Base-by-base conservation (phyloP, 2,888 invertebrate species). In the Rhagophthalmus giganteus region DNA sequence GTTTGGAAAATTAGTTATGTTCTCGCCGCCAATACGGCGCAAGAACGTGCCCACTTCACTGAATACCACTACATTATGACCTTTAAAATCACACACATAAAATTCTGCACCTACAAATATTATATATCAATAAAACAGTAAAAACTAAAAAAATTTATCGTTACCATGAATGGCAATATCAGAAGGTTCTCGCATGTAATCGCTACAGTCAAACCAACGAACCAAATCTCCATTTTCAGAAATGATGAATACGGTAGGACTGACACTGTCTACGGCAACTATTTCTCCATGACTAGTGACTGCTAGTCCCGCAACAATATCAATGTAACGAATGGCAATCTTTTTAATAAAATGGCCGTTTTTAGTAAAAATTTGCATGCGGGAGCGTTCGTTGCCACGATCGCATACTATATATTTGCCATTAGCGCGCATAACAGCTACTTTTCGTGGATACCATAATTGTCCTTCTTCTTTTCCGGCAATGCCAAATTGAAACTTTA, bases 51-150 rank as follows among this genome's bases (percentile, higher is more conserved):
- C 96, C 58, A 91, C 90, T 72, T 94, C 94, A 72, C 88, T 91
- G 74, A 95, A 95, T 34, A 96, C 95, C 14, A 95, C 95, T 41
- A 96, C 95, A 76, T 95, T 95, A 78, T 96, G 96, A 40, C 95
- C 96, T 77, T 97, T 97, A 76, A 96, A 97, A 77, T 97, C 96
- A 76, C 96, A 97, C 53, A 97, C 94, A 77, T 92, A 97, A 75
- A 92, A 94, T 75, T 92, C 91, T 72, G 88, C 89, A 67, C 90
- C 91, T 91, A 74, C 14, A 73, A 72, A 31, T 14, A 16, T 25
- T n/a, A 31, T 14, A 20, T 2, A 13, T 14, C 1, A 20, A 28
- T 25, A 24, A 38, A 16, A 14, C 15, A n/a, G n/a, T n/a, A n/a
- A n/a, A n/a, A n/a, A n/a, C n/a, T n/a, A n/a, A n/a, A n/a, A n/a